Evolutionary conservation across 2,888 invertebrate species (phyloP), one percentile per base, ranked within the genome.

Genomic region (Ophioninae sp.): DNA sequence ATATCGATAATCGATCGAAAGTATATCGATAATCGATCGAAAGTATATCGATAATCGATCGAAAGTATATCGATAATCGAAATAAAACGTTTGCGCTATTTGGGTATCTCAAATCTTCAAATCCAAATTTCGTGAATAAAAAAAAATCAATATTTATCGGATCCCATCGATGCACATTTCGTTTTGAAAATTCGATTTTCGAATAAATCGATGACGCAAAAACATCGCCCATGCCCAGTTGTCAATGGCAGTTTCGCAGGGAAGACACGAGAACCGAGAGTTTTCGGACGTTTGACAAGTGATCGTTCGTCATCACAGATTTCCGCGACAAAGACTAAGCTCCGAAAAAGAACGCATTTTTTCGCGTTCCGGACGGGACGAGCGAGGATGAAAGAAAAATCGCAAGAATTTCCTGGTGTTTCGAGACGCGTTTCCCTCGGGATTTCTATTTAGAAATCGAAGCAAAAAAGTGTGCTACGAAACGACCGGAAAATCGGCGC

Each of bases 401-500:
- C 17, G 51, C 13, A 17, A 0, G 17, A 51, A 64, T 75, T 78
- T 71, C 67, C 74, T 71, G 20, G 71, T 78, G 20, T 75, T 81
- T 78, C 71, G 68, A 56, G 59, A 78, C 69, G 64, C 44, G 39
- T 44, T 51, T 41, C 67, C 64, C 56, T 75, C 51, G 73, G 80
- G 76, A 85, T 67, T 78, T 82, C 75, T 73, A 3, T 85, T 85
- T 86, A 87, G 79, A 87, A 85, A 81, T 72, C 83, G 88, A 72
- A 85, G 88, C 87, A 88, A 88, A 87, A 88, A 86, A 87, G 88
- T 86, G 78, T 79, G 78, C n/a, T n/a, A 83, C 77, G 80, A 82
- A 30, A 86, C 75, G 79, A 82, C 80, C 87, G 89, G 88, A 90
- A 30, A 87, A 88, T 86, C 87, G 83, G 89, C 90, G 90, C 90